These are phyloP conservation scores for Smittia aterrima DNA, from an alignment of 2,888 invertebrate genomes.

Conservation along the genomic window DNA sequence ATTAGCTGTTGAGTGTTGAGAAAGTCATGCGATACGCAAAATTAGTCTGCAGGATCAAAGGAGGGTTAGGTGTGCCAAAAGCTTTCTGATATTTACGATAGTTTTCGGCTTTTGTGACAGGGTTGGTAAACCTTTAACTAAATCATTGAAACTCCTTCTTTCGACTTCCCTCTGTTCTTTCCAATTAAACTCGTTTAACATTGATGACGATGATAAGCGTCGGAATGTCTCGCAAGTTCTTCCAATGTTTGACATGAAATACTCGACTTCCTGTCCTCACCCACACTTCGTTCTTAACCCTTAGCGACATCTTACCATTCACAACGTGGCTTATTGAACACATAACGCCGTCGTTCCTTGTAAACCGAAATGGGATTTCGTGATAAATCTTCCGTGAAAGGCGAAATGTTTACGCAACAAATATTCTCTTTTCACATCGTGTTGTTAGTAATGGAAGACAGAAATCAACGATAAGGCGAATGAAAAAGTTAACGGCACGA, in stretches of 20 bases:
- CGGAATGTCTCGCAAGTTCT: neutral
- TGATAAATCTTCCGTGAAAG: slow-evolving; percentile 4
- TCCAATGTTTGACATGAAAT: neutral
- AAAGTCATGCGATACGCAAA: too few species aligned
- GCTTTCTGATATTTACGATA: too few species aligned
- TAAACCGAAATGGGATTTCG: neutral
- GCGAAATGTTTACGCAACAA: slow-evolving; percentile 12
- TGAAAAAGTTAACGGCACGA: too few species aligned
- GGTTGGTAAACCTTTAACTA: too few species aligned
- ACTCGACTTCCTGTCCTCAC: neutral
- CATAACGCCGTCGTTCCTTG: neutral
- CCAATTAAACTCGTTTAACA: too few species aligned
- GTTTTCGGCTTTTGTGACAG: too few species aligned
- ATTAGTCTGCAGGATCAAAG: too few species aligned
- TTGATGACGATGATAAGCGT: neutral
- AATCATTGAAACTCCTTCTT: too few species aligned
- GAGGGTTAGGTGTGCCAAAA: too few species aligned
- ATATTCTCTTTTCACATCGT: neutral
- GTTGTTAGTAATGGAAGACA: neutral
- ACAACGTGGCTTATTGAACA: neutral
- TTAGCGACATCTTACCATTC: neutral
- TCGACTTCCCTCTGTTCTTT: too few species aligned
- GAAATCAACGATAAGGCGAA: slow-evolving; percentile 1
- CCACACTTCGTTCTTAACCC: neutral
- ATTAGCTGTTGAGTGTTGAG: too few species aligned